These are phyloP conservation scores for Myzus persicae DNA, from an alignment of 1,140 invertebrate species.

Conservation along the genomic window DNA sequence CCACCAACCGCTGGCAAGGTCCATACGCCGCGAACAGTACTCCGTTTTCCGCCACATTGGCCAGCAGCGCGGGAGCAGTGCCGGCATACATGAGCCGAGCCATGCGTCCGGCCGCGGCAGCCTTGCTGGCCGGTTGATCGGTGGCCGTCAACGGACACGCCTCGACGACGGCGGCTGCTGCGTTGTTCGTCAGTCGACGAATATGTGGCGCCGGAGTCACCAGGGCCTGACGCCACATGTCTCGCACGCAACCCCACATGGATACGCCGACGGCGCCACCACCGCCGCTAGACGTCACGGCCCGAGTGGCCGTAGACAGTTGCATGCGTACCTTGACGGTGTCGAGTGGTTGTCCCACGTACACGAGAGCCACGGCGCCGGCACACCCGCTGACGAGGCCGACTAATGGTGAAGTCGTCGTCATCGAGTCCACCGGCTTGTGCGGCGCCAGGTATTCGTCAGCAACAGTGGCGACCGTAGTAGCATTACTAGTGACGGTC, in stretches of 20 bases:
- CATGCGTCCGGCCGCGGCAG: constrained; percentile 65
- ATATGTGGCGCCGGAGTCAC: not conserved
- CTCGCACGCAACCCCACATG: constrained; percentile 41
- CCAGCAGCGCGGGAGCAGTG: constrained; percentile 88
- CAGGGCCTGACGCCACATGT: constrained; percentile 35
- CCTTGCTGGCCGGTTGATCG: not conserved
- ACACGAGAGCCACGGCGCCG: constrained; percentile 92
- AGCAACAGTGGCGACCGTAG: too few species aligned
- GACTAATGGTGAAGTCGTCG: constrained; percentile 21
- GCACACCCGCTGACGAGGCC: constrained; percentile 62
- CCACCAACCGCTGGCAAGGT: constrained; percentile 87
- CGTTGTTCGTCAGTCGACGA: not conserved
- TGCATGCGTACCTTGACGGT: constrained; percentile 99
- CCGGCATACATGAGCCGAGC: constrained; percentile 93
- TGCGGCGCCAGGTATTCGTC: not conserved
- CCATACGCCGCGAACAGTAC: constrained; percentile 97
- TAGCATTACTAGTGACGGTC: not conserved
- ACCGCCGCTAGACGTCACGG: not conserved
- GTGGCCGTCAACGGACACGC: constrained; percentile 64
- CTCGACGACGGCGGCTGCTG: constrained; percentile 75
- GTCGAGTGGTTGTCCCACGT: constrained; percentile 97
- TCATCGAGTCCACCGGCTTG: not conserved
- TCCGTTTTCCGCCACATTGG: constrained; percentile 98
- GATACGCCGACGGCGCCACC: not conserved
- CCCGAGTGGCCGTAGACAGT: constrained; percentile 66